Evolutionary conservation across 2,113 vertebrate species (phyloP).

Genomic region (Myiopsitta monachus): DNA sequence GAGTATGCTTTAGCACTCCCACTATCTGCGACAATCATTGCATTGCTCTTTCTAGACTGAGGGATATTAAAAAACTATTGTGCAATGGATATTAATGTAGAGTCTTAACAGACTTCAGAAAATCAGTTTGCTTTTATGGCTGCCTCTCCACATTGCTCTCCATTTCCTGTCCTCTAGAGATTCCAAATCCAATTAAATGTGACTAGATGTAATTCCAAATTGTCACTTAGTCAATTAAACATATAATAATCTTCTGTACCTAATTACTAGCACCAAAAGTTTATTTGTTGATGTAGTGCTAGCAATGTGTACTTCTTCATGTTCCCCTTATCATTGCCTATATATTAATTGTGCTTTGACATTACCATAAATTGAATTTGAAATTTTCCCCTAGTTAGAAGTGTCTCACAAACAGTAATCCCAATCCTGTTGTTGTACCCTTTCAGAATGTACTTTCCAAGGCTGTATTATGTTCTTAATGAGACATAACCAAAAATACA

Average conservation of each 20-base stretch:
- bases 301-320: constrained; percentile 65
- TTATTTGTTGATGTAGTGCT: constrained; percentile 79
- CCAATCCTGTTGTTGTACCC: constrained; percentile 64
- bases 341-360: constrained; percentile 77
- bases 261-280: constrained; percentile 78
- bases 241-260: constrained; percentile 82
- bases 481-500: constrained; percentile 64
- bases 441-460: constrained; percentile 67
- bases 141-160: constrained; percentile 66
- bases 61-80: constrained; percentile 74
- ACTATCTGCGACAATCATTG: constrained; percentile 54
- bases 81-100: constrained; percentile 76
- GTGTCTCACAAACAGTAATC: constrained; percentile 64
- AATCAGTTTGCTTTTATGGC: constrained; percentile 79
- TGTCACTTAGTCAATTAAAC: constrained; percentile 83
- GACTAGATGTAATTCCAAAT: constrained; percentile 83
- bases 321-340: constrained; percentile 71
- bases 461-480: constrained; percentile 59
- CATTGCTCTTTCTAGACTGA: constrained; percentile 70
- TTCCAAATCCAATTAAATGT: constrained; percentile 82
- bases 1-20: constrained; percentile 61
- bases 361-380: constrained; percentile 78
- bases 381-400: constrained; percentile 72
- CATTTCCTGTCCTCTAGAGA: constrained; percentile 73
- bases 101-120: constrained; percentile 73